phyloP scores from a whole-genome alignment of 2,113 vertebrate genomes.

The Panthera uncia region DNA sequence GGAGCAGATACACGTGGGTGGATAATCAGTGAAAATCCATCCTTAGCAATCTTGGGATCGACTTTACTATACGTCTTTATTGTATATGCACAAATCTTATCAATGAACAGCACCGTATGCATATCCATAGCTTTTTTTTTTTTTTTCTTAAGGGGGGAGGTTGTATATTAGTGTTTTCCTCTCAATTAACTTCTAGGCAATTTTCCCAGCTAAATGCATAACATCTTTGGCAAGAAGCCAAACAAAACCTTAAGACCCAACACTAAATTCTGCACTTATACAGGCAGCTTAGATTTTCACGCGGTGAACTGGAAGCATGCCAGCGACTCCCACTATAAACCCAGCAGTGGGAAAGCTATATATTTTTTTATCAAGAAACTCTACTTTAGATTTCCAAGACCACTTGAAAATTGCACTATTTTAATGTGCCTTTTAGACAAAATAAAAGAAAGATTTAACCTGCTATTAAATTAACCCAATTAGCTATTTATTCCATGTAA shows the following conservation, averaged over 20 bases:
- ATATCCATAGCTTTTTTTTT: slow-evolving; percentile 79
- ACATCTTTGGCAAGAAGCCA: slow-evolving; percentile 88
- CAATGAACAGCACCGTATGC: slow-evolving; percentile 84
- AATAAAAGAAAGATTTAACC: slow-evolving; percentile 87
- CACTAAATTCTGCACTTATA: slow-evolving; percentile 87
- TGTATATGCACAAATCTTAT: slow-evolving; percentile 80
- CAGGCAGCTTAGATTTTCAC: slow-evolving; percentile 89
- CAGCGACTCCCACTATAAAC: slow-evolving; percentile 87
- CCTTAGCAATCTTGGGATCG: slow-evolving; percentile 55
- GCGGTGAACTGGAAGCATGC: slow-evolving; percentile 86
- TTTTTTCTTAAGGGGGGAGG: slow-evolving; percentile 71
- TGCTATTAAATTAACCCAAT: slow-evolving; percentile 88
- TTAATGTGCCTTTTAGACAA: slow-evolving; percentile 84
- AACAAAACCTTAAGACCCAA: slow-evolving; percentile 89
- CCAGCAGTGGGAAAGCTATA: slow-evolving; percentile 84
- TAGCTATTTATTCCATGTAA: slow-evolving; percentile 85
- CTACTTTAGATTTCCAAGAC: slow-evolving; percentile 83
- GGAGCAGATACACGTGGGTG: background rate
- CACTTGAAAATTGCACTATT: slow-evolving; percentile 84
- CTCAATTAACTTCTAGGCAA: slow-evolving; percentile 92
- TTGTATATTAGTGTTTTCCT: slow-evolving; percentile 92
- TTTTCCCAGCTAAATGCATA: slow-evolving; percentile 92
- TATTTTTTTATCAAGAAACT: slow-evolving; percentile 86
- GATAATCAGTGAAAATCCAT: slow-evolving; percentile 52
- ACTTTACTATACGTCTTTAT: slow-evolving; percentile 68